Base-by-base conservation (phyloP, 2,888 invertebrate species). In the Ectemnius continuus region DNA sequence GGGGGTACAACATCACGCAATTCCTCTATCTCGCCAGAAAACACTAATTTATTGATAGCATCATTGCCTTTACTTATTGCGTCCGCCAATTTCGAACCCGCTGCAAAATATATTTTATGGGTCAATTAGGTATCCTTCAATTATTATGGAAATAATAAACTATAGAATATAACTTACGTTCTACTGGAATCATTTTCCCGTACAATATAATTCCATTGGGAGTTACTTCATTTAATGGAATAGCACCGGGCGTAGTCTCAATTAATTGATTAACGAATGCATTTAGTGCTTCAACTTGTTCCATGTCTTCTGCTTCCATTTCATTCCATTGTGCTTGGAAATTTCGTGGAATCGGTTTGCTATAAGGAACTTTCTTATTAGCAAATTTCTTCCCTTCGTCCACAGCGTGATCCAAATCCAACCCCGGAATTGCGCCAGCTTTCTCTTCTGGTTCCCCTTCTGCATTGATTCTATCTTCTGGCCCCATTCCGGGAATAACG, bases 281-380 rank as follows among this genome's bases (percentile, higher is more conserved):
- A 78, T 93, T 93, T 14, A 94, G 90, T 59, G 93, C 93, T 60
- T 91, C 91, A 11, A 88, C 88, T 75, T 90, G 90, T 60, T 91
- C 90, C 45, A 86, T 83, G 65, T 90, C 90, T 67, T 91, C 90
- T 6, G 92, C 91, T 61, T 94, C 92, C 67, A 95, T 95, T 89
- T 96, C 96, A 86, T 97, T 97, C 99, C 99, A 99, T 83, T 98
- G 97, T n/a, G 97, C 97, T 92, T 98, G 98, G 92, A 99, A 99
- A 88, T 97, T 97, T 85, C 97, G 94, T 2, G 98, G 98, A 90
- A 99, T 98, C 16, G 98, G 98, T 91, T 98, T 98, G 84, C 98
- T 97, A 88, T 97, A 98, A 6, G 98, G 98, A 67, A 97, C 97
- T 89, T 96, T 96, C 88, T 96, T 96, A 52, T 95, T 93, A 18